Base-by-base conservation (phyloP, 1,140 invertebrate species). In the Hetaerina americana region DNA sequence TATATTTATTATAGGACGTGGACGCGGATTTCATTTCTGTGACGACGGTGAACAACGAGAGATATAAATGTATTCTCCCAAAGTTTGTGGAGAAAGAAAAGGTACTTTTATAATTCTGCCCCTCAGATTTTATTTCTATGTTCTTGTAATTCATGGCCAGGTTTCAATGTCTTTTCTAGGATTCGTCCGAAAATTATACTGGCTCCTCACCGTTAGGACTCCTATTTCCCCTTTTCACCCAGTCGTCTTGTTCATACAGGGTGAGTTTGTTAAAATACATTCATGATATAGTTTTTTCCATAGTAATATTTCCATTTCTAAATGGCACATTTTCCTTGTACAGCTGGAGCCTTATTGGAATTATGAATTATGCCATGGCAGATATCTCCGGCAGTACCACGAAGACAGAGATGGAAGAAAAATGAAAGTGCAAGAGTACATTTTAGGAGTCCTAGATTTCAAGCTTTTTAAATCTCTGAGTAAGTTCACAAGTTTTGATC, bases 281-380 rank as follows among this genome's bases (percentile, higher is more conserved):
- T 0, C n/a, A n/a, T n/a, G n/a, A n/a, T 28, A 40, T 18, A 31
- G 3, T 2, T 70, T 70, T 70, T 70, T 22, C 0, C 27, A 31
- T 70, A 66, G n/a, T n/a, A n/a, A 12, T 27, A 15, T 69, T 28
- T 5, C 40, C 49, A 29, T 0, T 27, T 25, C 29, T 12, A n/a
- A 15, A 68, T 71, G 18, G 27, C n/a, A 18, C 25, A 26, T 5
- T n/a, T n/a, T 5, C 27, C 75, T 75, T 73, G 68, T 74, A 67
- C 74, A 91, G 87, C 83, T 98, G 71, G 96, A 98, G 80, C 90
- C 90, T 57, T 99, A 97, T 80, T 98, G 96, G 97, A 95, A 92
- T 0, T 99, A 98, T 83, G 95, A 98, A 82, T 84, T 99, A 10
- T 98, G 97, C 78, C 96, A 98, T 84, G 95, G 95, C 5, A 85